A percentile compares a stretch with the other conserved stretches of the same genome.
These are phyloP conservation scores for Ciona savignyi DNA, from an alignment of 23 tunicate genomes.

Conservation along the genomic window DNA sequence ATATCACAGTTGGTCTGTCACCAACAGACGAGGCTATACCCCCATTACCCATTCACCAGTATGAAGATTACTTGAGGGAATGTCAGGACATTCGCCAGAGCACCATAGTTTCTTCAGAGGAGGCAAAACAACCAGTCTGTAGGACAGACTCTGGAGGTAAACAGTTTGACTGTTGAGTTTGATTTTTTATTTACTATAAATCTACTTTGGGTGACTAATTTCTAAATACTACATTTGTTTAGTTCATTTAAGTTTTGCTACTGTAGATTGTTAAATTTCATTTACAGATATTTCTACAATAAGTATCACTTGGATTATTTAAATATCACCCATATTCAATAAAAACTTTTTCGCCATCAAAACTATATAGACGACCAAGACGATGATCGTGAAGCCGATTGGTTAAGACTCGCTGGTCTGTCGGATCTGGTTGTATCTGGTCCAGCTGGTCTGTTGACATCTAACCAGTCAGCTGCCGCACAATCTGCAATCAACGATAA, in stretches of 20 bases:
- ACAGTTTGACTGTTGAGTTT: neutral
- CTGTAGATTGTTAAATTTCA: neutral
- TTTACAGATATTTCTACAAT: neutral
- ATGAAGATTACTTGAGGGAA: conserved; percentile 73
- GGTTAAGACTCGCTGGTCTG: conserved; percentile 74
- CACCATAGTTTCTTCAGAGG: conserved; percentile 36
- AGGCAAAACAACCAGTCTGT: conserved; percentile 49
- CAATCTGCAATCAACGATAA: conserved; percentile 11
- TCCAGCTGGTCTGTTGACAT: neutral
- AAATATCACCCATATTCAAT: no score
- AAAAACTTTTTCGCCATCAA: no score
- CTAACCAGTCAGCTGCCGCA: neutral
- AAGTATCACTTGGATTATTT: no score
- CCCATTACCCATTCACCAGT: conserved; percentile 29
- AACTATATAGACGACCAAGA: neutral
- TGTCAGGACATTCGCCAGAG: conserved; percentile 69
- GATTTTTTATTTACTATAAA: neutral
- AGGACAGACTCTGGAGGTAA: conserved; percentile 79
- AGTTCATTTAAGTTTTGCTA: no score
- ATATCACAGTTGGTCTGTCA: conserved; percentile 29
- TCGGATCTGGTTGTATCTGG: conserved; percentile 54
- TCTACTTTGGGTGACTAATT: no score
- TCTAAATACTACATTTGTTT: neutral
- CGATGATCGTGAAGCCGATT: conserved; percentile 67
- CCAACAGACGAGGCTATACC: conserved; percentile 35